Base-by-base conservation (phyloP, 2,797 vertebrate species). In the Kryptolebias ocellatus region DNA sequence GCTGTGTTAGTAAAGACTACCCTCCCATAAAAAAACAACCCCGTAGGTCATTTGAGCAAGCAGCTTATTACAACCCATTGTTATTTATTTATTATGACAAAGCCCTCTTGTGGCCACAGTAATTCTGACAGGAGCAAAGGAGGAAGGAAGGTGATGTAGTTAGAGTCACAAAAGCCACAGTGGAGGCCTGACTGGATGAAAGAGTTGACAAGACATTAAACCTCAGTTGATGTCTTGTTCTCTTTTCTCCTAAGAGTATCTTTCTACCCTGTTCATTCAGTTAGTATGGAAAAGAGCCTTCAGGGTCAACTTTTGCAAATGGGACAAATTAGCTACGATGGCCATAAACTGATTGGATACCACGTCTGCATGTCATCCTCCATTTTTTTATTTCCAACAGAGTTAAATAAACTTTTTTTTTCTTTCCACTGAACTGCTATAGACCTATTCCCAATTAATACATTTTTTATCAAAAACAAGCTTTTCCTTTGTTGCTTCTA, bases 1-100 rank as follows among this genome's bases (percentile, higher is more conserved):
- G 29, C 37, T 70, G 37, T 61, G 55, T 67, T 56, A 54, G 52
- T 54, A 64, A 64, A 65, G 53, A 65, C 53, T 34, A 55, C 51
- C 64, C 24, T 58, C 54, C 53, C 34, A 57, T 31, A 66, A 47
- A 59, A 34, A 56, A 57, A 66, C 54, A 42, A 42, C 46, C 54
- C 64, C 1, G 20, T 42, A 66, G 64, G 46, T 66, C 46, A 57
- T 66, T 66, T 66, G 45, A 57, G 45, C 31, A 39, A 57, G 31
- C 15, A 50, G 46, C 46, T 51, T 66, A 57, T 56, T 66, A 57
- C 45, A 66, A 50, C 47, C 49, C 50, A 47, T 47, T 53, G 18
- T 60, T 47, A 34, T 53, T 31, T 59, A n/a, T 47, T 60, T 53
- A 53, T 53, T 55, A 58, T 47, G 66, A 68, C 18, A 53, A 60